These are phyloP conservation scores for Drosophila tanythrix DNA, from an alignment of 2,888 invertebrate genomes.

Conservation along the genomic window DNA sequence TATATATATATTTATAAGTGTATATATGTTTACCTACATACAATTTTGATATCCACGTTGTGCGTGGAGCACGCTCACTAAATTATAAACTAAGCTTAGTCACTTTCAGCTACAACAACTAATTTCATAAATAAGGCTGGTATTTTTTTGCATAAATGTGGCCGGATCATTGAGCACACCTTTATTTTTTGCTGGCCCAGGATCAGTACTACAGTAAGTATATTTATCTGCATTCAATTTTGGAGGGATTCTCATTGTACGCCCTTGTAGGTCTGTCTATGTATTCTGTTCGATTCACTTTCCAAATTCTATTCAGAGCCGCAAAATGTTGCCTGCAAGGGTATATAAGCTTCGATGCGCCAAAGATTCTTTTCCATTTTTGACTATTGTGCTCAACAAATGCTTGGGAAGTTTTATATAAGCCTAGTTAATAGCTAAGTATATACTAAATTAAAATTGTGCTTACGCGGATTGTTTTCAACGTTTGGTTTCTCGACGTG, in stretches of 20 bases:
- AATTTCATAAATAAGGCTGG: slow-evolving; percentile 78
- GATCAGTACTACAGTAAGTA: slow-evolving; percentile 48
- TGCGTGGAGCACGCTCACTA: slow-evolving; percentile 56
- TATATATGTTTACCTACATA: slow-evolving; percentile 31
- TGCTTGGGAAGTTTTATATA: slow-evolving; percentile 58
- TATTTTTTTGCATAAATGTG: slow-evolving; percentile 36
- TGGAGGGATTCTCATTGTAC: slow-evolving; percentile 67
- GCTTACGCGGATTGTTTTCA: slow-evolving; percentile 75
- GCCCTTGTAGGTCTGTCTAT: slow-evolving; percentile 8
- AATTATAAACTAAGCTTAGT: slow-evolving; percentile 73
- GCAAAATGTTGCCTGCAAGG: slow-evolving; percentile 13
- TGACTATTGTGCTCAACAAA: slow-evolving; percentile 64
- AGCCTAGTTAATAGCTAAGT: slow-evolving; percentile 67
- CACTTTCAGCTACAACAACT: slow-evolving; percentile 68
- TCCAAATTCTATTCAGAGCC: not conserved
- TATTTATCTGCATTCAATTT: slow-evolving; percentile 42
- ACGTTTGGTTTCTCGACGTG: slow-evolving; percentile 30
- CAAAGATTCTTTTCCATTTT: slow-evolving; percentile 43
- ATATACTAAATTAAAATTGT: slow-evolving; percentile 77
- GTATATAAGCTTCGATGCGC: slow-evolving; percentile 31
- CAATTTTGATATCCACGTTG: slow-evolving; percentile 48
- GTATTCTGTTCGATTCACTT: not conserved
- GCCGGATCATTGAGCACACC: slow-evolving; percentile 30
- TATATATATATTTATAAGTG: slow-evolving; percentile 16
- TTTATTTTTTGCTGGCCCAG: slow-evolving; percentile 32